Conservation (phyloP, 1,140 invertebrate species). For the Heliconius hewitsoni region DNA sequence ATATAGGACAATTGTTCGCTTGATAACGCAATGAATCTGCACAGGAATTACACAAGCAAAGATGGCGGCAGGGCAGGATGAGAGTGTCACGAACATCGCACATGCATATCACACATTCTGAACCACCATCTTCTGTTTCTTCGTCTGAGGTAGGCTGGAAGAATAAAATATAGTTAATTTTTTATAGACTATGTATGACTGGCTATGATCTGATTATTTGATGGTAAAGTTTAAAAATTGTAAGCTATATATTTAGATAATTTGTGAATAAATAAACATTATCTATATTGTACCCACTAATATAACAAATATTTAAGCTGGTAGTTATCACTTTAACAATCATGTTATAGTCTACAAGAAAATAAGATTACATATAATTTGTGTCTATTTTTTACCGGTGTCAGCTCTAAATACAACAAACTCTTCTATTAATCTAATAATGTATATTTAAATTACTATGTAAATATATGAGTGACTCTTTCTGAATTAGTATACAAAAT, state of each 20-base stretch:
- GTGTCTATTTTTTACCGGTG: slow-evolving; percentile 93
- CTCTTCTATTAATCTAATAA: not conserved
- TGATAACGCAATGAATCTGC: slow-evolving; percentile 98
- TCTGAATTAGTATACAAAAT: too few relatives aligned
- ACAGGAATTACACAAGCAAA: slow-evolving; percentile 98
- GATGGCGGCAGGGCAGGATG: slow-evolving; percentile 98
- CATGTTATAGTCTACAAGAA: too few relatives aligned
- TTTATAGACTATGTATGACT: too few relatives aligned
- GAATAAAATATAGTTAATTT: slow-evolving; percentile 93
- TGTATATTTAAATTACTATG: not conserved
- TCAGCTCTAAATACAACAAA: not conserved
- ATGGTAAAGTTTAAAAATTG: too few relatives aligned
- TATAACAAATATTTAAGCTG: too few relatives aligned
- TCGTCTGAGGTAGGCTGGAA: slow-evolving; percentile 88
- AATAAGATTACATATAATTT: too few relatives aligned
- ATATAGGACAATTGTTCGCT: slow-evolving; percentile 99
- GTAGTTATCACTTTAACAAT: too few relatives aligned
- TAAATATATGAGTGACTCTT: not conserved
- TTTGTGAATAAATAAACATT: too few relatives aligned
- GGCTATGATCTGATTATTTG: too few relatives aligned
- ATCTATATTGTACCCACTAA: too few relatives aligned
- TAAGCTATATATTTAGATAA: too few relatives aligned
- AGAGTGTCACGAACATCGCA: slow-evolving; percentile 98
- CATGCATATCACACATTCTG: slow-evolving; percentile 99
- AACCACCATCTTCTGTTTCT: slow-evolving; percentile 97